Base-by-base conservation (phyloP, 2,888 invertebrate genomes). In the Trissolcus japonicus region DNA sequence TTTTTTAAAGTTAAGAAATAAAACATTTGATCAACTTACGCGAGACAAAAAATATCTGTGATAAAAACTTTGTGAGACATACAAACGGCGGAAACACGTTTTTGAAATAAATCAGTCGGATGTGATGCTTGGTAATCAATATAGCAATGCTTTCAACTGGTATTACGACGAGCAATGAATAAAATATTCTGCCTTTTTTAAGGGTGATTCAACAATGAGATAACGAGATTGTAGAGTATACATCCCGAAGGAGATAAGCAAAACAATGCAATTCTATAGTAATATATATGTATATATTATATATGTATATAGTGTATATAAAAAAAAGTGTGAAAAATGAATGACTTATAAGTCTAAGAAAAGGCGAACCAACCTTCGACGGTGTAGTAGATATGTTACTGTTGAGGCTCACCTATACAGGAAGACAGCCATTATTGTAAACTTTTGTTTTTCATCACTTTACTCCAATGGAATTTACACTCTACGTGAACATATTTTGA, bases 231-330 rank as follows among this genome's bases (percentile, higher is more conserved):
- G 79, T 79, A 79, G 79, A 79, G 79, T 79, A 79, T 79, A 79
- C 79, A 79, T 79, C 79, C 79, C 79, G 79, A 79, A 79, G 79
- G 79, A 79, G 79, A 79, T 76, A 79, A 79, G 79, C 76, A 79
- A 79, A 76, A 68, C 69, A 76, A 76, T 66, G 68, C 73, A 73
- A 65, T 35, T 79, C 75, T 78, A 75, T 62, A 75, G 63, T 75
- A 74, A 60, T 66, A 48, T 63, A 68, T 61, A 51, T 60, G 61
- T 61, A 65, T 48, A 56, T 48, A 51, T 61, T 48, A 48, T 59
- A 59, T 60, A 60, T 68, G 55, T 73, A 35, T 56, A 66, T 43
- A 60, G 25, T 65, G 68, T 57, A 66, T 54, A 63, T 66, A 73
- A 68, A 76, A 72, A 76, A 71, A 68, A 56, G 66, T 73, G 68